Conservation (phyloP, 2,113 vertebrate genomes). For the Pteruthius melanotis region DNA sequence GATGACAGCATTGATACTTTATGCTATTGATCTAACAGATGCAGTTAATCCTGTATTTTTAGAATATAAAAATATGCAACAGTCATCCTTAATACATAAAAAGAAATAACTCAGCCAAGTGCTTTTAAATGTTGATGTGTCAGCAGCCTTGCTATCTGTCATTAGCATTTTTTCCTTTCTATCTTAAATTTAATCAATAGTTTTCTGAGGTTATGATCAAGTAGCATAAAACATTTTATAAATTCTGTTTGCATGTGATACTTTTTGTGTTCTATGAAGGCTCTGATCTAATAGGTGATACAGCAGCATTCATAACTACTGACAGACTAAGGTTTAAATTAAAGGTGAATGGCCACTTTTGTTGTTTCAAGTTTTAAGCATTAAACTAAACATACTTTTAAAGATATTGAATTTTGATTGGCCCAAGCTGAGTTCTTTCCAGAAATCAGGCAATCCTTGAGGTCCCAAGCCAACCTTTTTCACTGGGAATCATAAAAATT, state of each 20-base stretch:
- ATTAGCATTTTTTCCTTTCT: neutral
- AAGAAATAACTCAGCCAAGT: neutral
- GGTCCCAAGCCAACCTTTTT: neutral
- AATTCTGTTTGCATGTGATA: neutral
- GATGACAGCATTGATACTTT: neutral
- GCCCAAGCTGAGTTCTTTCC: neutral
- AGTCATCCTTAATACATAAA: neutral
- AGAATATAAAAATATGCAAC: neutral
- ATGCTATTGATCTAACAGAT: slow-evolving; percentile 15
- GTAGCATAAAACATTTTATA: slow-evolving; percentile 4
- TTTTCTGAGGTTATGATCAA: slow-evolving; percentile 27
- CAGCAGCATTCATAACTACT: neutral
- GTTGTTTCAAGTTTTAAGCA: neutral
- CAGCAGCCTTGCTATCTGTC: neutral
- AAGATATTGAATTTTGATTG: neutral
- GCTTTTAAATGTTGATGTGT: slow-evolving; percentile 20
- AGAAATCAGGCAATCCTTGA: neutral
- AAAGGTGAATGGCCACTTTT: neutral
- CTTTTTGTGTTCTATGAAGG: neutral
- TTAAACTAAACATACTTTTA: neutral
- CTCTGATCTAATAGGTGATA: neutral
- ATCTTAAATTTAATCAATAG: slow-evolving; percentile 20
- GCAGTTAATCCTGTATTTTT: slow-evolving; percentile 19
- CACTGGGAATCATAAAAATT: neutral
- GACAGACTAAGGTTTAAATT: neutral